A percentile compares a stretch with the other conserved stretches of the same genome.
Evolutionary conservation across 2,888 invertebrate species (phyloP).

Genomic region (Microplitis manilae): DNA sequence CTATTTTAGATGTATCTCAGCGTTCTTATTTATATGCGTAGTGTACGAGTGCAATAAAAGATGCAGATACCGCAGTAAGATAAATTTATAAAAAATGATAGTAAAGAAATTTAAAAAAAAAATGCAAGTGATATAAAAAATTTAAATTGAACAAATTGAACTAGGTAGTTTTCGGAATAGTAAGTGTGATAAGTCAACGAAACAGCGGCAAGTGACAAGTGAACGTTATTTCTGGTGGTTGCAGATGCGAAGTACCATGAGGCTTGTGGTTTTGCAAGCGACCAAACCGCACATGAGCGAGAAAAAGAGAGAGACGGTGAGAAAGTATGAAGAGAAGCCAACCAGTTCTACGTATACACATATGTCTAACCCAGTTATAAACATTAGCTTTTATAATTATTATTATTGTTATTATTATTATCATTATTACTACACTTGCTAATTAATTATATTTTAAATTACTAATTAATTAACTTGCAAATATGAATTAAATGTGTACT

Average conservation of each 20-base stretch:
- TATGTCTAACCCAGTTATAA: conserved; percentile 3
- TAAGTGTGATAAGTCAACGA: conserved; percentile 26
- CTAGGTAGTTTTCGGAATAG: background rate
- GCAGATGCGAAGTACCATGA: conserved; percentile 26
- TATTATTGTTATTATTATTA: background rate
- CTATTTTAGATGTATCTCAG: background rate
- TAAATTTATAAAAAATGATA: no score
- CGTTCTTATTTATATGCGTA: background rate
- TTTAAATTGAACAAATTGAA: conserved; percentile 17
- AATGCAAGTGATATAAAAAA: background rate
- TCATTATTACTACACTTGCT: background rate
- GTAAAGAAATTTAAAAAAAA: no score
- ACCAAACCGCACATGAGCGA: conserved; percentile 19
- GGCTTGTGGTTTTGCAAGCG: conserved; percentile 20
- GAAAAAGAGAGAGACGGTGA: conserved; percentile 11
- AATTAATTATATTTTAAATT: no score
- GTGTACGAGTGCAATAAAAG: background rate
- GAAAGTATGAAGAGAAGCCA: conserved; percentile 8
- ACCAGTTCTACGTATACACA: conserved; percentile 10
- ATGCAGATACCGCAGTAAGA: background rate
- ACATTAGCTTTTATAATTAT: conserved; percentile 9
- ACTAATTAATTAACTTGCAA: no score
- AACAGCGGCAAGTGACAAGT: conserved; percentile 30
- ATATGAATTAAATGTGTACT: no score
- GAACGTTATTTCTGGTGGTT: conserved; percentile 31